Evolutionary conservation across 2,888 invertebrate species (phyloP).

Genomic region (Calliscelio sp.): DNA sequence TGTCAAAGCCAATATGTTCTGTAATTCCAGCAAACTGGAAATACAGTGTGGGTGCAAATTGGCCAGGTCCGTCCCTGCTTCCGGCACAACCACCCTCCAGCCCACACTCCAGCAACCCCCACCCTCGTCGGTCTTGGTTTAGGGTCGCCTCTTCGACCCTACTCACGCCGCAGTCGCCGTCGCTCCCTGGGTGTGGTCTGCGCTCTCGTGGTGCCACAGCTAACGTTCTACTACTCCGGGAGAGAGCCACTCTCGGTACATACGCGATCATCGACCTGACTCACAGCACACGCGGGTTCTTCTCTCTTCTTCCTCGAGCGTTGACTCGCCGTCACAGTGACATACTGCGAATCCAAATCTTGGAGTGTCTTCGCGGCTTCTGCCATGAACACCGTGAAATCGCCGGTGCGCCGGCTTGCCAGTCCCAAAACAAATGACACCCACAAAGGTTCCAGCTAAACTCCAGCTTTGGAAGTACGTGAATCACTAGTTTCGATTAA

Average conservation of each 20-base stretch:
- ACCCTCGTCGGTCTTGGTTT: too few species aligned
- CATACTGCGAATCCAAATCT: conserved; percentile 57
- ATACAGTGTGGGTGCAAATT: too few species aligned
- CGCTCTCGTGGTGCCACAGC: conserved; percentile 65
- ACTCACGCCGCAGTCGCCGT: conserved; percentile 72
- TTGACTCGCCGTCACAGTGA: conserved; percentile 64
- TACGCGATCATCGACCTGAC: conserved; percentile 57
- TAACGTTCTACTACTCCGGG: too few species aligned
- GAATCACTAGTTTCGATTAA: too few species aligned
- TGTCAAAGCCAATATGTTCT: too few species aligned
- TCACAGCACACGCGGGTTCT: conserved; percentile 23
- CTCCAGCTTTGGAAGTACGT: too few species aligned
- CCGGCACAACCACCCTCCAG: conserved; percentile 7
- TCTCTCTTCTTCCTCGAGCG: conserved; percentile 52
- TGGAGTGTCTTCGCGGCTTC: too few species aligned
- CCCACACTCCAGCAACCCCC: conserved; percentile 41
- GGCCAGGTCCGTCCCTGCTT: neutral
- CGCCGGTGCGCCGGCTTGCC: too few species aligned
- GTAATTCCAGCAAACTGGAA: too few species aligned
- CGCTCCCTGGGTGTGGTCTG: conserved; percentile 81
- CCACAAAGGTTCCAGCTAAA: too few species aligned
- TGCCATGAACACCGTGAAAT: too few species aligned
- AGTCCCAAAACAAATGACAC: too few species aligned
- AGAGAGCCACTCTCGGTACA: conserved; percentile 44
- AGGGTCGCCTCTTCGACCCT: conserved; percentile 65